Evolutionary conservation across 2,888 invertebrate species (phyloP), one percentile per base, ranked within the genome.

Genomic region (Halocaridina rubra): DNA sequence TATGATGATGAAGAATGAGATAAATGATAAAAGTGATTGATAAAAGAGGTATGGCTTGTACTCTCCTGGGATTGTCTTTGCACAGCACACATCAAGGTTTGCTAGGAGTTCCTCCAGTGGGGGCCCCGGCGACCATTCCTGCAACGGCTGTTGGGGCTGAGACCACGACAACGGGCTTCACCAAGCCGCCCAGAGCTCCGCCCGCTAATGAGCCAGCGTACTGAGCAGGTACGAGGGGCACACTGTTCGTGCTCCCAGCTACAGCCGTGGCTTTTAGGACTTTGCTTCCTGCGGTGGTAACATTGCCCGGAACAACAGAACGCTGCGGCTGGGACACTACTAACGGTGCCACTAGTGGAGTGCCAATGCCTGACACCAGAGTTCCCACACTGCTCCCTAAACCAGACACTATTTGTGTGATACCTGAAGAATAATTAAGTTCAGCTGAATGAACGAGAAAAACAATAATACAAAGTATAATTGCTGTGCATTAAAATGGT

Each of bases 271-370:
- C 75, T 61, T 86, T 86, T 29, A 81, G 57, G 19, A 81, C 86
- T 64, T 86, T 86, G 64, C 30, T 81, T 29, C 72, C 61, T 10
- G 78, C 77, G 16, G 79, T 64, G 27, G 76, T 80, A 5, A 72
- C 79, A 19, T 67, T 39, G 27, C 78, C 61, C 27, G 79, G 84
- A 33, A 86, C 72, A 30, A 75, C 81, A 19, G 57, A 76, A 30
- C 86, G 86, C 76, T 86, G 86, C 19, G 79, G 64, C 76, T 86
- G 86, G n/a, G 86, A 86, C 24, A 86, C 82, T 30, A 86, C 82
- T 69, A 82, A 59, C 4, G 82, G 86, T 53, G 82, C 78, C 24
- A 86, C 59, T 22, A 84, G 30, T 67, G 84, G 75, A 33, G 79
- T 46, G 24, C 86, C 82, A 39, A 86, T 64, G 24, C 86, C 82